Conservation (phyloP, 2,888 invertebrate species). For the Hipparchia sbordonii region DNA sequence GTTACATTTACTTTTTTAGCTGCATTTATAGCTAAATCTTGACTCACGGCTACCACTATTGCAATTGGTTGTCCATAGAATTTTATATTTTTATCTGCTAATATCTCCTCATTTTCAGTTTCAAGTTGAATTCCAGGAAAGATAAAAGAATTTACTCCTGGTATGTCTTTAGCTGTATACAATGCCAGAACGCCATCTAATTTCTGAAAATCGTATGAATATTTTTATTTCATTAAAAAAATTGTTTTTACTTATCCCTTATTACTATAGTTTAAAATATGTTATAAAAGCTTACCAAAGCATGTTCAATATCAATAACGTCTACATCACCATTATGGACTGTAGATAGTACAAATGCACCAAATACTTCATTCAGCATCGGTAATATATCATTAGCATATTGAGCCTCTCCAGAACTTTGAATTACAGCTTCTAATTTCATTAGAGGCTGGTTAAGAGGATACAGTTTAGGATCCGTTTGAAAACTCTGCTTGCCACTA, state of each 20-base stretch:
- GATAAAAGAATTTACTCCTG: conserved; percentile 84
- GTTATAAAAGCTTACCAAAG: conserved; percentile 76
- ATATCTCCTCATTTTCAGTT: conserved; percentile 75
- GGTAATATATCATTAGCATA: conserved; percentile 85
- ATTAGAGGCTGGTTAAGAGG: conserved; percentile 87
- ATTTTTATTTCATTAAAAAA: neutral
- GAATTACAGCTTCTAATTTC: conserved; percentile 84
- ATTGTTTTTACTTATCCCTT: neutral
- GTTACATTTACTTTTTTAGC: conserved; percentile 83
- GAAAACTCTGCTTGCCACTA: conserved; percentile 82
- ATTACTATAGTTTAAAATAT: too few relatives aligned
- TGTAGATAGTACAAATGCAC: conserved; percentile 85
- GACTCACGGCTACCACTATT: conserved; percentile 84
- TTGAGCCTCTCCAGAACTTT: conserved; percentile 86
- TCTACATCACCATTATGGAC: conserved; percentile 82
- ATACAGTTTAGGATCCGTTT: conserved; percentile 84
- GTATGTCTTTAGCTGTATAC: conserved; percentile 86
- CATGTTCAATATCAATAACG: conserved; percentile 81
- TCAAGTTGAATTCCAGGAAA: conserved; percentile 59
- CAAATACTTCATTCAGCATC: conserved; percentile 85
- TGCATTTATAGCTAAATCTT: conserved; percentile 79
- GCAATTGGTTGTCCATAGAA: conserved; percentile 88
- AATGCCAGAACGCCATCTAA: conserved; percentile 85
- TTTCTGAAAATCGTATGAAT: conserved; percentile 62
- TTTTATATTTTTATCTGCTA: conserved; percentile 79